These are phyloP conservation scores for Leptinotarsa defecta DNA, from an alignment of 1,140 invertebrate genomes.

Conservation along the genomic window DNA sequence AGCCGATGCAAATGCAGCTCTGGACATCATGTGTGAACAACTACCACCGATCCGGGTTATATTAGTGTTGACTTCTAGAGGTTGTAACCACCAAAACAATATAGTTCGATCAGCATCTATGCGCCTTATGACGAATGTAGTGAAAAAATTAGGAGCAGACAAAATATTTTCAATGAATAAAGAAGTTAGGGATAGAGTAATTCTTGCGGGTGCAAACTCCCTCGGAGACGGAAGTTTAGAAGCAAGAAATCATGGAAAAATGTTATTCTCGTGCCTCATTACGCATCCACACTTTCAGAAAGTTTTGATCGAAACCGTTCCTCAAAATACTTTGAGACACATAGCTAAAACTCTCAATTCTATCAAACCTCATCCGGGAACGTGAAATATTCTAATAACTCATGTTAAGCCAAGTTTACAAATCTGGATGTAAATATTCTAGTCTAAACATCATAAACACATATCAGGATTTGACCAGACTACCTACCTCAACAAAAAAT, in stretches of 20 bases:
- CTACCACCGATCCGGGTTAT: slow-evolving; percentile 63
- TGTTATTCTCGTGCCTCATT: slow-evolving; percentile 66
- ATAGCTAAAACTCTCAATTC: slow-evolving; percentile 66
- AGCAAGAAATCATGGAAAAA: slow-evolving; percentile 75
- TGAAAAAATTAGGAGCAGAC: slow-evolving; percentile 74
- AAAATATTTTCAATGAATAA: slow-evolving; percentile 72
- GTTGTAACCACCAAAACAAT: slow-evolving; percentile 81
- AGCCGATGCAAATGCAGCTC: slow-evolving; percentile 81
- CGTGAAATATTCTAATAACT: background rate
- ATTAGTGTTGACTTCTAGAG: slow-evolving; percentile 60
- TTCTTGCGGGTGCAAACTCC: slow-evolving; percentile 80
- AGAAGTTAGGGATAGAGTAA: slow-evolving; percentile 79
- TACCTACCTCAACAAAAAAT: too few species aligned
- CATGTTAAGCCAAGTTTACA: too few species aligned
- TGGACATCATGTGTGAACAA: slow-evolving; percentile 79
- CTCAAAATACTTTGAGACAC: slow-evolving; percentile 66
- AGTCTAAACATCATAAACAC: too few species aligned
- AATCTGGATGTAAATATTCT: too few species aligned
- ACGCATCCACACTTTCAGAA: slow-evolving; percentile 67
- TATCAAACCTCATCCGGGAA: slow-evolving; percentile 24
- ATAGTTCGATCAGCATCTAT: slow-evolving; percentile 80
- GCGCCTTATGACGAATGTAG: slow-evolving; percentile 73
- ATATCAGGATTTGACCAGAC: too few species aligned
- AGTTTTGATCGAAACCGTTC: slow-evolving; percentile 68
- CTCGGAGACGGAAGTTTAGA: slow-evolving; percentile 85